A percentile compares a stretch with the other conserved stretches of the same genome.
Evolutionary conservation across 2,113 vertebrate species (phyloP).

Genomic region (Sisor rabdophorus): DNA sequence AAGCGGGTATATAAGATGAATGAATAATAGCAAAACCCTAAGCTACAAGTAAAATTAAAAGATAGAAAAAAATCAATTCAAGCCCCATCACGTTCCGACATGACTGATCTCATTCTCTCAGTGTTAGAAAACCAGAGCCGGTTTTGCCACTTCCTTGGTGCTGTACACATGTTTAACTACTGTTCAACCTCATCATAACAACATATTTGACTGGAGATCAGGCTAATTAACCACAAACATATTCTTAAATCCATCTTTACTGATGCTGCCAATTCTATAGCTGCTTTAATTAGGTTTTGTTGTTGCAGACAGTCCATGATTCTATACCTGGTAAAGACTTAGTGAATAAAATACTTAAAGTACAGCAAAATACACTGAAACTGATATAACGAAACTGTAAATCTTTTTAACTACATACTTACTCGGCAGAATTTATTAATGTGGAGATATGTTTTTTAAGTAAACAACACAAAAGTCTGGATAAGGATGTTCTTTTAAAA

Average conservation of each 20-base stretch:
- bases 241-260: neutral
- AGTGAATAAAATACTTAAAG: neutral
- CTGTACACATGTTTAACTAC: neutral
- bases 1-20: too few relatives aligned
- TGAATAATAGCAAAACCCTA: too few relatives aligned
- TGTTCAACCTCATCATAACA: neutral
- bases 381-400: neutral
- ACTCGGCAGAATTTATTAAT: neutral
- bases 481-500: too few relatives aligned
- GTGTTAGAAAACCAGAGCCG: slow-evolving; percentile 23
- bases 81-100: slow-evolving; percentile 16
- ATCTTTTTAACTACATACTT: neutral
- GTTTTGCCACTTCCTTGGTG: neutral
- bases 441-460: neutral
- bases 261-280: neutral
- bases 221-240: neutral
- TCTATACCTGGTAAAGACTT: neutral
- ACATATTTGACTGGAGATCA: neutral
- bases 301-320: neutral
- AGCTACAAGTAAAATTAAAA: too few relatives aligned
- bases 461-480: neutral
- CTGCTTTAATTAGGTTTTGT: neutral
- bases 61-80: slow-evolving; percentile 1
- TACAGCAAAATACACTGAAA: neutral
- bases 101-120: neutral